Evolutionary conservation across 2,113 vertebrate genomes (phyloP), one percentile per base, ranked within the genome.

Genomic region (Pleuronectes platessa): DNA sequence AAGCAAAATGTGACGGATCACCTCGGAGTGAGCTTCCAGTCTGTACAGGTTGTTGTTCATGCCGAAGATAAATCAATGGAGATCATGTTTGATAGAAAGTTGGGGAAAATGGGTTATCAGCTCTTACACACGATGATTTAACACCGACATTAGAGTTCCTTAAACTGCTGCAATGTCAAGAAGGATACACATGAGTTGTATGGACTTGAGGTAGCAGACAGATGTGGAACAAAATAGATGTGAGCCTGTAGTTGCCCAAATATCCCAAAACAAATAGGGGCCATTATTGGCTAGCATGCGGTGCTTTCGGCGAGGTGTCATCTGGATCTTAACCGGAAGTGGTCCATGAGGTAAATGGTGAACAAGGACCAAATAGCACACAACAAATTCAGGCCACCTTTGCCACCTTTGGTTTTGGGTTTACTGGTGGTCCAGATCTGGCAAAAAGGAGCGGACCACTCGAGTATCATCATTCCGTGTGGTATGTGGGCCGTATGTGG

Each of bases 1-100:
- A 24, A 74, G 67, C 15, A 20, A 51, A 51, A 54, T 63, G 37
- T 45, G 40, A 64, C 17, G 31, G 47, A 66, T 59, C 6, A 56
- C 18, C 18, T 68, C 31, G 21, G 2, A 60, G 45, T 4, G 12
- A 42, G 17, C 17, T 47, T 58, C 37, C 18, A 54, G 61, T 66
- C 18, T 23, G 21, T 18, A 21, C 21, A 60, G 35, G 21, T 53
- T 51, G 21, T 20, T 49, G 12, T 53, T 23, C 18, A 31, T 24
- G 35, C 31, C 72, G 62, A 42, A 42, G 63, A 20, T 7, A 67
- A 69, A 58, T 40, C 26, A 51, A 71, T 21, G 37, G 47, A 72
- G 35, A 59, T 12, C 6, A 18, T 31, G 56, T 61, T 37, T 60
- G 71, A 79, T 37, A 40, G 27, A 65, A 61, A 68, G 55, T 53